These are phyloP conservation scores for Bellardia bayeri DNA, from an alignment of 2,888 invertebrate genomes.

Conservation along the genomic window DNA sequence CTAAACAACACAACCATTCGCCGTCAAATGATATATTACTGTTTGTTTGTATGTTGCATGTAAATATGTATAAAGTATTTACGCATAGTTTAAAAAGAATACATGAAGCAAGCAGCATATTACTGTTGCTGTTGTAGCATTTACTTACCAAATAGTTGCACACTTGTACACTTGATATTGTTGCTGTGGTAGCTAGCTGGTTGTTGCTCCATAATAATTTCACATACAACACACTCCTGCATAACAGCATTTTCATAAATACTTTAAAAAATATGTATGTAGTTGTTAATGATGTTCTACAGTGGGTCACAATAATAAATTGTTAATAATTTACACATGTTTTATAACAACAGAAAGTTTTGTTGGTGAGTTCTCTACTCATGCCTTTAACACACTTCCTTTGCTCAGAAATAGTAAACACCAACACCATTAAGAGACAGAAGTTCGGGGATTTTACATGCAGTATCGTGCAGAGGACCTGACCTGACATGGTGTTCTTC, in stretches of 20 bases:
- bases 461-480: no score
- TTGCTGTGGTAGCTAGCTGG: conserved; percentile 50
- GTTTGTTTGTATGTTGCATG: conserved; percentile 17
- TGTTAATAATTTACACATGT: no score
- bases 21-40: conserved; percentile 38
- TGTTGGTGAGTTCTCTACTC: no score
- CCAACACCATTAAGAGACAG: no score
- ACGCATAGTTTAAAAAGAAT: conserved; percentile 65
- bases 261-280: background rate
- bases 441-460: no score
- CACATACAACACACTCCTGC: background rate
- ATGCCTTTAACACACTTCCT: no score
- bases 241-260: conserved; percentile 4
- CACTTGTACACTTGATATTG: conserved; percentile 56
- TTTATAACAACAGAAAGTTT: no score
- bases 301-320: background rate
- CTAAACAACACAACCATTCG: background rate
- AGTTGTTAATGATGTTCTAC: background rate
- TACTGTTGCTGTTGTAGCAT: conserved; percentile 15
- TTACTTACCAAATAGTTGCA: conserved; percentile 39
- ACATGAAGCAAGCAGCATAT: conserved; percentile 41
- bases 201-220: conserved; percentile 60
- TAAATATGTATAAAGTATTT: background rate
- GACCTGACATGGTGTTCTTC: no score
- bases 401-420: no score